phyloP scores from a whole-genome alignment of 2,888 invertebrate genomes.

The Athalia circularis region DNA sequence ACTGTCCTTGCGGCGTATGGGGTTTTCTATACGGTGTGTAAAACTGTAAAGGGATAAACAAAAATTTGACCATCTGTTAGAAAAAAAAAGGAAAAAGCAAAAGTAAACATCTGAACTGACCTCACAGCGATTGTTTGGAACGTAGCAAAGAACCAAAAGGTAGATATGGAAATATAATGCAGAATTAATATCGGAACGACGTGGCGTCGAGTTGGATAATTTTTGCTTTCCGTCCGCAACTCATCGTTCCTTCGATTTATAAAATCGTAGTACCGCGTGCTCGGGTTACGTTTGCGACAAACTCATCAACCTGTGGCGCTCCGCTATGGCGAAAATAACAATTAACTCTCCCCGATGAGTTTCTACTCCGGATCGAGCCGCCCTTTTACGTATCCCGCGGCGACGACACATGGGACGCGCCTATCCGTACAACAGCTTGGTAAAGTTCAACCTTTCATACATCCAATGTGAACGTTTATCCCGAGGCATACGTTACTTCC shows the following conservation, averaged over 20 bases:
- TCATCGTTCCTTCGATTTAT: neutral
- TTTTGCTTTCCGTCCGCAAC: too few relatives aligned
- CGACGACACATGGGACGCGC: conserved; percentile 21
- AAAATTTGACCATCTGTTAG: conserved; percentile 73
- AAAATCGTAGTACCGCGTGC: neutral
- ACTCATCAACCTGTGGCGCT: conserved; percentile 35
- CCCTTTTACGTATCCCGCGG: neutral
- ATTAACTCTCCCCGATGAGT: conserved; percentile 7
- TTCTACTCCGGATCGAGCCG: neutral
- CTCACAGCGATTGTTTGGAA: too few relatives aligned
- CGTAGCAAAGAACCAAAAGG: too few relatives aligned
- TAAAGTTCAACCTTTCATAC: too few relatives aligned
- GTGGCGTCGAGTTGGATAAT: too few relatives aligned
- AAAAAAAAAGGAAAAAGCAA: conserved; percentile 69
- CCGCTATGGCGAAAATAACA: conserved; percentile 20
- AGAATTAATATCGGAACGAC: too few relatives aligned
- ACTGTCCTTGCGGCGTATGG: conserved; percentile 23
- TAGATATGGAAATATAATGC: too few relatives aligned
- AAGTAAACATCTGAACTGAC: conserved; percentile 50
- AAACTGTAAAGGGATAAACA: too few relatives aligned
- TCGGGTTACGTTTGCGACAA: neutral
- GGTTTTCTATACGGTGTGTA: too few relatives aligned
- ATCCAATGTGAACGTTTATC: too few relatives aligned
- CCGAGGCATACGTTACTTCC: too few relatives aligned
- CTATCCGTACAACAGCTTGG: neutral